Conservation (phyloP, 1,140 invertebrate species). For the Drosophila neocordata region DNA sequence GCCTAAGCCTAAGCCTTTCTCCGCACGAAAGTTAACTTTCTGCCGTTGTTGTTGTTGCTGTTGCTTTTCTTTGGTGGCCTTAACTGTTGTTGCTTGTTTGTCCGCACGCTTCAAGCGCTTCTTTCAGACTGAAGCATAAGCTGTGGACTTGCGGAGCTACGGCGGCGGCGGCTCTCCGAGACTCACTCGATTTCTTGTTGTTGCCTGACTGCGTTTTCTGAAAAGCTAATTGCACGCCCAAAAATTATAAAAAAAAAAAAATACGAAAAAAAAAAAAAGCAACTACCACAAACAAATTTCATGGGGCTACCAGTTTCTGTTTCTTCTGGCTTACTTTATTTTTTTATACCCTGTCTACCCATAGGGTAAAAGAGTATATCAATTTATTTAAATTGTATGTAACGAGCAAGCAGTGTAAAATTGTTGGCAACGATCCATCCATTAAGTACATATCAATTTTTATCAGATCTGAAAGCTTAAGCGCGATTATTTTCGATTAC, state of each 20-base stretch:
- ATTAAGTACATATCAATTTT: too few relatives aligned
- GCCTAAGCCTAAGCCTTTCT: conserved; percentile 60
- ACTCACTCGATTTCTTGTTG: conserved; percentile 35
- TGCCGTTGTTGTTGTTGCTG: conserved; percentile 24
- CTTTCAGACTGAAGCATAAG: conserved; percentile 58
- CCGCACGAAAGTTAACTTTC: conserved; percentile 67
- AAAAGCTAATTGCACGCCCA: conserved; percentile 42
- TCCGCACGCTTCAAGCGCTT: conserved; percentile 71
- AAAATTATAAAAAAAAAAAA: conserved; percentile 1
- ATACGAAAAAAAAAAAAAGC: neutral
- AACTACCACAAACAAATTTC: neutral
- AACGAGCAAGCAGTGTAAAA: too few relatives aligned
- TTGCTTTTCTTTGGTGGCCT: conserved; percentile 11
- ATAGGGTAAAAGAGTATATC: neutral
- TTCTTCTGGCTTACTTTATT: conserved; percentile 25
- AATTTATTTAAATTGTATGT: too few relatives aligned
- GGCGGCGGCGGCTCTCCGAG: conserved; percentile 39
- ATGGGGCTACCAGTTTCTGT: conserved; percentile 16
- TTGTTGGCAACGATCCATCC: too few relatives aligned
- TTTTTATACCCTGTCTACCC: neutral
- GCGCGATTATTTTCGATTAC: too few relatives aligned
- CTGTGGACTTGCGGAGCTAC: conserved; percentile 3
- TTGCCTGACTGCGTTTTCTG: conserved; percentile 28
- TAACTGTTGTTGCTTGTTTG: conserved; percentile 30
- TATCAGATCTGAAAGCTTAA: too few relatives aligned